Percentiles rank a stretch among this genome's conserved stretches.
These are phyloP conservation scores for Amiota mariae DNA, from an alignment of 2,888 invertebrate genomes.

Conservation along the genomic window DNA sequence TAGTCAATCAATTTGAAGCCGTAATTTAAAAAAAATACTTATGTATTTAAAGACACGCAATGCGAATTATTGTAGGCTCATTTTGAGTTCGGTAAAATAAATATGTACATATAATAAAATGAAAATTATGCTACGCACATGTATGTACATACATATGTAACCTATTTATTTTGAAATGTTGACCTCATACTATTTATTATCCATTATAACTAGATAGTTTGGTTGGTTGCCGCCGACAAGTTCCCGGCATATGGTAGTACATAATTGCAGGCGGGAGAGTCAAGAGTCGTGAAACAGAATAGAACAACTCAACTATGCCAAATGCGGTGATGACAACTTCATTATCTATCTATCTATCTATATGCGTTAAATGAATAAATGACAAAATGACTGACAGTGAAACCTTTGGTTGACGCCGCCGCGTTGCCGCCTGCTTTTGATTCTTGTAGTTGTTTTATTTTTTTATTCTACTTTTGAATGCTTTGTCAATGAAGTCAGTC, in stretches of 20 bases:
- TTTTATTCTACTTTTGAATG: slow-evolving; percentile 41
- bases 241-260: slow-evolving; percentile 26
- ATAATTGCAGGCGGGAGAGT: not conserved
- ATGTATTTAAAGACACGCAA: not conserved
- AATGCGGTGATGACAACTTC: slow-evolving; percentile 64
- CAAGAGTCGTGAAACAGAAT: not conserved
- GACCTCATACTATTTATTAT: slow-evolving; percentile 54
- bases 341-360: slow-evolving; percentile 41
- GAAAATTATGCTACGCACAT: not conserved
- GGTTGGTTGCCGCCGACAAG: not conserved
- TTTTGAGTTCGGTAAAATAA: no score
- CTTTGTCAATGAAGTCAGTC: slow-evolving; percentile 29
- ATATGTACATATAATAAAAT: no score
- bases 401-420: not conserved
- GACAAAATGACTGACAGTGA: slow-evolving; percentile 36
- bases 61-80: no score
- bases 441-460: slow-evolving; percentile 2
- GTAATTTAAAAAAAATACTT: no score
- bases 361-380: slow-evolving; percentile 32
- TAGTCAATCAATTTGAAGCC: no score
- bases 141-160: slow-evolving; percentile 50
- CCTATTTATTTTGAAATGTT: slow-evolving; percentile 63
- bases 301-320: slow-evolving; percentile 39
- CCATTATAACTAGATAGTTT: slow-evolving; percentile 4
- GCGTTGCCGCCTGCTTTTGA: not conserved